Evolutionary conservation across 2,888 invertebrate genomes (phyloP), one percentile per base, ranked within the genome.

Genomic region (Melitaea athalia): DNA sequence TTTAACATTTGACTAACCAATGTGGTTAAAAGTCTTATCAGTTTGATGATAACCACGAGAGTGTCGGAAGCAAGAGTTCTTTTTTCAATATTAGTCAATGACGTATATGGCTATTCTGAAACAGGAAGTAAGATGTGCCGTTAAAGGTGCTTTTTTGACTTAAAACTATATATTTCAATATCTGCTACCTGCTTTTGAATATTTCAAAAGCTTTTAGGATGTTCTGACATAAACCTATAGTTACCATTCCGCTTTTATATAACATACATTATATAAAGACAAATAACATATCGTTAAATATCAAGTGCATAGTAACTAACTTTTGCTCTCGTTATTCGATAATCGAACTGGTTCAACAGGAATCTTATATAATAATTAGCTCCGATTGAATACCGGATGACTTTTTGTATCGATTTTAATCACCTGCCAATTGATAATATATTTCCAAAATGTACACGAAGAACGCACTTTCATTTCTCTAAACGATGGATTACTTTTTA

Each of bases 251-350:
- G 8, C 38, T 38, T 3, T 38, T 24, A 24, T 24, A 3, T 24
- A 38, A 8, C 33, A 33, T 33, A 55, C 33, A 33, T 33, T 53
- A 53, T n/a, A n/a, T 24, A 8, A 52, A 52, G 24, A 17, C 24
- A 8, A 1, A 17, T 33, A 55, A 33, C 33, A 55, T 55, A 53
- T 31, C 14, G 53, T 53, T 33, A 55, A 33, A 31, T 33, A 12
- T 7, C 53, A 55, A 55, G 53, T 55, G 33, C 53, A 33, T 12
- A 55, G 14, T 17, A 42, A 42, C n/a, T 24, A 59, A 33, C 24
- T 53, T 53, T 38, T 64, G 64, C 64, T 64, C 64, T 38, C 64
- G 17, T 64, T 64, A 57, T 64, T 47, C 24, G 38, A 49, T 49
- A 47, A 47, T 31, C 14, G 42, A 64, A 64, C 64, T 49, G 49